Conservation (phyloP, 2,113 vertebrate species). For the Gobiocypris rarus region DNA sequence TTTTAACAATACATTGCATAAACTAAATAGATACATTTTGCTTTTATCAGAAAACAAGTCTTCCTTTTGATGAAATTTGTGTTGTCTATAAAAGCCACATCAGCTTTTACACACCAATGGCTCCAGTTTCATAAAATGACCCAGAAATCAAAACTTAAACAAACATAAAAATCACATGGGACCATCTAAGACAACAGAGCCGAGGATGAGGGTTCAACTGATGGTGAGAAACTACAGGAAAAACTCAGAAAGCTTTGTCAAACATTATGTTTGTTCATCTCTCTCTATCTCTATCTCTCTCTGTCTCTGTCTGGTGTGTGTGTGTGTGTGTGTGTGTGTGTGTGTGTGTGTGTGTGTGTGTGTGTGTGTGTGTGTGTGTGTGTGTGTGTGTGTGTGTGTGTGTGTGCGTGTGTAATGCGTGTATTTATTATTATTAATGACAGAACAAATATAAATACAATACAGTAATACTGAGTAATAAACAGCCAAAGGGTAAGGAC, state of each 20-base stretch:
- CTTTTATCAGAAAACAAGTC: neutral
- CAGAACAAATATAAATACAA: neutral
- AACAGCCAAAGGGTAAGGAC: no score
- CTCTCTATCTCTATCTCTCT: no score
- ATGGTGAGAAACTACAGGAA: neutral
- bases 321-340: no score
- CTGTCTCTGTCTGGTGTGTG: no score
- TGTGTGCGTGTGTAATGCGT: no score
- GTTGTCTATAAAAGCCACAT: neutral
- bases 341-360: no score
- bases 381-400: no score
- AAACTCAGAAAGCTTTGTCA: no score
- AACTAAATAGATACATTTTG: neutral
- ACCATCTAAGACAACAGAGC: neutral
- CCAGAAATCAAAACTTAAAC: conserved; percentile 10
- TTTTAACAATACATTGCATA: neutral
- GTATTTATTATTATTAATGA: neutral
- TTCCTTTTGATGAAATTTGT: neutral
- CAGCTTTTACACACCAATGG: neutral
- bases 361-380: no score
- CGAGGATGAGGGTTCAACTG: neutral
- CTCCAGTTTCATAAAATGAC: neutral
- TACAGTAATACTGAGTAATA: neutral
- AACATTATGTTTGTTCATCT: no score
- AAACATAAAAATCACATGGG: conserved; percentile 4